Percentiles rank a stretch among this genome's conserved stretches.
phyloP scores from a whole-genome alignment of 2,113 vertebrate genomes.

The Leucopsar rothschildi region DNA sequence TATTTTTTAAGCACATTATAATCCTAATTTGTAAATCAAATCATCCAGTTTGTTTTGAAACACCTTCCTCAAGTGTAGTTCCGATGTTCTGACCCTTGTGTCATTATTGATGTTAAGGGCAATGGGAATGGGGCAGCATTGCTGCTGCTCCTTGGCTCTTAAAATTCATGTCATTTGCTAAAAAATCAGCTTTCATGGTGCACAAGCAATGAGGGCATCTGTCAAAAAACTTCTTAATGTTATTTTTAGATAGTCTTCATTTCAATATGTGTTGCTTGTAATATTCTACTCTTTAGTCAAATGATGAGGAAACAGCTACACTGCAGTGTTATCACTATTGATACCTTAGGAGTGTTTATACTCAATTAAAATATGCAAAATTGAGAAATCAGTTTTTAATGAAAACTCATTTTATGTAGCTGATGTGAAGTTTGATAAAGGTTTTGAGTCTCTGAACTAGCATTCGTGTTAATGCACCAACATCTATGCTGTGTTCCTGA shows the following conservation, averaged over 20 bases:
- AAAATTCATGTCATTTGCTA: background rate
- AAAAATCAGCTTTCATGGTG: background rate
- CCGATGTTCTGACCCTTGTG: fast-evolving
- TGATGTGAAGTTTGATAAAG: background rate
- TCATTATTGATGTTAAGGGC: background rate
- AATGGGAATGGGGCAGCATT: background rate
- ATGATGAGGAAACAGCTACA: background rate
- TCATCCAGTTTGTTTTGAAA: background rate
- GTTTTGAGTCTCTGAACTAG: background rate
- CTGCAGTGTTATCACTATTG: background rate
- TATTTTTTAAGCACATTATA: background rate
- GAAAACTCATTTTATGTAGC: background rate
- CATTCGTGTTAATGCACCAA: background rate
- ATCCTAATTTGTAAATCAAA: background rate
- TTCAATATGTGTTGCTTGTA: background rate
- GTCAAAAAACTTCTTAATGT: background rate
- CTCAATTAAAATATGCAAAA: background rate
- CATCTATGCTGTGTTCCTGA: background rate
- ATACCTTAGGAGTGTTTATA: background rate
- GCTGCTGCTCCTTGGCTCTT: background rate
- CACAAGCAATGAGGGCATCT: background rate
- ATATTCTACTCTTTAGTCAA: background rate
- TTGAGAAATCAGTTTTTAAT: background rate
- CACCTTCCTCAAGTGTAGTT: background rate
- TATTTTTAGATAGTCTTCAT: background rate